phyloP scores from a whole-genome alignment of 2,797 vertebrate species.

The Poecilia wingei region DNA sequence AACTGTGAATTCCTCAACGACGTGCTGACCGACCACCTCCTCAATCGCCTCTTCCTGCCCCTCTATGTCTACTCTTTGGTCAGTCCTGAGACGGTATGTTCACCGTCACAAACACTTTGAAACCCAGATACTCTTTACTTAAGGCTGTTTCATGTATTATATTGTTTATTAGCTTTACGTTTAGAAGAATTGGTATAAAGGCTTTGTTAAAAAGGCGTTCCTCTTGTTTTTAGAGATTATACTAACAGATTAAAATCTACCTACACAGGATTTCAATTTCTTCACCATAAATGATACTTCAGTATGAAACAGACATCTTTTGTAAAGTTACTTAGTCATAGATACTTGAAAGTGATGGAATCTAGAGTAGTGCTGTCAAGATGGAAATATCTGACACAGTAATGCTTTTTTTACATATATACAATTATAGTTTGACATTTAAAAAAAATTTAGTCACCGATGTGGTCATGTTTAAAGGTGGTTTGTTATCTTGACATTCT shows the following conservation, averaged over 20 bases:
- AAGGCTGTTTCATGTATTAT: not conserved
- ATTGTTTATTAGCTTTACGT: not conserved
- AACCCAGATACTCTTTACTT: not conserved
- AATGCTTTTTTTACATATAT: not conserved
- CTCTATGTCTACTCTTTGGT: conserved; percentile 96
- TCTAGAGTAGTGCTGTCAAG: not conserved
- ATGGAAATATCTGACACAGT: not conserved
- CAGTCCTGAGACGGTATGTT: conserved; percentile 83
- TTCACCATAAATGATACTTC: not conserved
- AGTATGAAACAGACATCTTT: conserved; percentile 11
- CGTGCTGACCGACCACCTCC: conserved; percentile 95
- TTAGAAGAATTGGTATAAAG: not conserved
- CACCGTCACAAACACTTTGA: not conserved
- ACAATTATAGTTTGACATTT: not conserved
- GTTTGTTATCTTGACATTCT: not conserved
- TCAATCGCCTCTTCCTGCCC: conserved; percentile 95
- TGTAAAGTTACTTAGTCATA: not conserved
- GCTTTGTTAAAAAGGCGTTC: not conserved
- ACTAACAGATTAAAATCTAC: not conserved
- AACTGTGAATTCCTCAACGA: conserved; percentile 98
- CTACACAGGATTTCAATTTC: not conserved
- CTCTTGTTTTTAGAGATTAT: not conserved
- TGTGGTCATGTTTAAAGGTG: not conserved
- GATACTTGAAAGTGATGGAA: not conserved
- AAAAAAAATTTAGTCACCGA: not conserved